Evolutionary conservation across 2,797 vertebrate species (phyloP), one percentile per base, ranked within the genome.

Genomic region (Notoglanidium macrostoma): DNA sequence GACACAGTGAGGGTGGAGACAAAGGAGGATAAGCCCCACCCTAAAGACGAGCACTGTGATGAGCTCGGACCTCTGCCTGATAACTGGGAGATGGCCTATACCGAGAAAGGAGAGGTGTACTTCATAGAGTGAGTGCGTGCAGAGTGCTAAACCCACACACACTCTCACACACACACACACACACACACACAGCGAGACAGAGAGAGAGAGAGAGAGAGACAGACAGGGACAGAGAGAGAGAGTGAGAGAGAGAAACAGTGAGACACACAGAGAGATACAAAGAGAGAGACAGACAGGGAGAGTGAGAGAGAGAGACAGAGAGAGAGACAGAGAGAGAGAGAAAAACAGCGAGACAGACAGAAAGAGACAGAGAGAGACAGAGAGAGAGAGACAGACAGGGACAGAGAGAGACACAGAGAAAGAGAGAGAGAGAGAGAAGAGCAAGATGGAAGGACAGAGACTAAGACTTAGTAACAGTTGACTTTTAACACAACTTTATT

Each of bases 31-130:
- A 96, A 95, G 85, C 93, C 93, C 57, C 93, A 93, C 29, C 92
- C 94, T 77, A 84, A 79, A 79, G 49, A 70, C 4, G 61, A 46
- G 19, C 63, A 70, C 61, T 97, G 93, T 85, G 97, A 98, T 3
- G 97, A 98, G 83, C 94, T 97, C 85, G 98, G 98, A 23, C 95
- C 96, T 0, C 93, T 99, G 91, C 98, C 98, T 55, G 98, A 99
- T 93, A 99, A 99, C 94, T 99, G 98, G 98, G 98, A 99, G 95
- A 99, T 99, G 98, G 98, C 98, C 49, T 99, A 99, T 92, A 99
- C 98, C 0, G 98, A 99, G 92, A 99, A 99, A 91, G 98, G 98
- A 63, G 98, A 99, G 94, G 98, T 99, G 91, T 99, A 99, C 95
- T 99, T 99, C 91, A 99, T 99, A 90, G 98, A 99, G 98, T 99